Evolutionary conservation across 2,888 invertebrate species (phyloP).

Genomic region (Melanophora roralis): DNA sequence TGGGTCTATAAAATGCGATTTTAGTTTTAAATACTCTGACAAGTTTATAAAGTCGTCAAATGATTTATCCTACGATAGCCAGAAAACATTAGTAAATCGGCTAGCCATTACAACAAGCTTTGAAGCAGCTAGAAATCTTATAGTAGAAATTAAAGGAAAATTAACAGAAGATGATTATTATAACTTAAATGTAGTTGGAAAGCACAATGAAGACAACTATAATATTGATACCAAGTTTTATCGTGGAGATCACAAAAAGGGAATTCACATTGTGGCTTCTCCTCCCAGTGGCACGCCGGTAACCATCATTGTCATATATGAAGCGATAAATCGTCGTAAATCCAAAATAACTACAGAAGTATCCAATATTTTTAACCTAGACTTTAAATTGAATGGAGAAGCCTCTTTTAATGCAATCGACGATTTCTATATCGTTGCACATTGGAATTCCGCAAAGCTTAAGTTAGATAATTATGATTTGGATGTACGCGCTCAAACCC

Average conservation of each 20-base stretch:
- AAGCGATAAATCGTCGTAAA: slow-evolving; percentile 79
- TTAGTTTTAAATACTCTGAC: slow-evolving; percentile 68
- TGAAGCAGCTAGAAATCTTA: slow-evolving; percentile 79
- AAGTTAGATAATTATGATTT: slow-evolving; percentile 82
- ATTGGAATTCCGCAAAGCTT: slow-evolving; percentile 82
- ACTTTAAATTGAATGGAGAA: slow-evolving; percentile 79
- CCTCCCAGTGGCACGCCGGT: slow-evolving; percentile 77
- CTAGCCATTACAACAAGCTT: slow-evolving; percentile 77
- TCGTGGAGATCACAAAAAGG: slow-evolving; percentile 79
- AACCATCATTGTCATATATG: slow-evolving; percentile 70
- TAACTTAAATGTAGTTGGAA: slow-evolving; percentile 76
- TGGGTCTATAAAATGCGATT: slow-evolving; percentile 65
- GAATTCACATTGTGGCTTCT: slow-evolving; percentile 79
- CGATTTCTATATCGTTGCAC: slow-evolving; percentile 81
- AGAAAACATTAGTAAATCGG: slow-evolving; percentile 77
- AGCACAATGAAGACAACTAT: slow-evolving; percentile 81
- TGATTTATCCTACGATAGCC: slow-evolving; percentile 69
- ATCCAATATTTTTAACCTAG: slow-evolving; percentile 79
- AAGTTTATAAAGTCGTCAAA: slow-evolving; percentile 76
- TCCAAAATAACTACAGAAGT: slow-evolving; percentile 80
- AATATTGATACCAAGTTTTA: slow-evolving; percentile 79
- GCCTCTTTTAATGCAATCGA: slow-evolving; percentile 81
- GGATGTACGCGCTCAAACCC: slow-evolving; percentile 81
- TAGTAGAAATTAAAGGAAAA: slow-evolving; percentile 76
- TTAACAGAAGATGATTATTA: slow-evolving; percentile 74